A percentile compares a stretch with the other conserved stretches of the same genome.
Evolutionary conservation across 2,888 invertebrate genomes (phyloP).

Genomic region (Netelia fuscicornis): DNA sequence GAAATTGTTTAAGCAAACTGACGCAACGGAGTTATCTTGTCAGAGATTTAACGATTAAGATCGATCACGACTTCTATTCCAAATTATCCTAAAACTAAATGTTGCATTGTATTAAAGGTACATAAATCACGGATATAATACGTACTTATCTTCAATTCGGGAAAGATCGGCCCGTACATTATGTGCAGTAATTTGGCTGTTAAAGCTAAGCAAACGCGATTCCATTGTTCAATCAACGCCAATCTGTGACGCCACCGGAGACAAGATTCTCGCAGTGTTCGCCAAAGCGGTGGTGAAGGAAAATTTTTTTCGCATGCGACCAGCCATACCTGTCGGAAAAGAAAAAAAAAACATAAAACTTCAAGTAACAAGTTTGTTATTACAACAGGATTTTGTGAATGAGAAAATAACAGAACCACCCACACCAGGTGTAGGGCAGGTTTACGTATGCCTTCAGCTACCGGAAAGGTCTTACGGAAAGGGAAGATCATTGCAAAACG

Average conservation of each 20-base stretch:
- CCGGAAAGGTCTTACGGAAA: too few species aligned
- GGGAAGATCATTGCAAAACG: too few species aligned
- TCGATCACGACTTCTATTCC: neutral
- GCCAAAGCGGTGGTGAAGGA: slow-evolving; percentile 98
- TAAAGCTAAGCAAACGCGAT: slow-evolving; percentile 95
- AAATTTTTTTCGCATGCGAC: slow-evolving; percentile 93
- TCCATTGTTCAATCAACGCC: slow-evolving; percentile 97
- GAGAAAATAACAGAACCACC: too few species aligned
- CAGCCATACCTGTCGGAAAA: slow-evolving; percentile 87
- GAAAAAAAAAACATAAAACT: slow-evolving; percentile 35
- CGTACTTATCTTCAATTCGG: slow-evolving; percentile 92
- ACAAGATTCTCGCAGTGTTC: slow-evolving; percentile 96
- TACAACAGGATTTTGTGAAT: too few species aligned
- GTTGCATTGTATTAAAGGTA: neutral
- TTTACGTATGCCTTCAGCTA: too few species aligned
- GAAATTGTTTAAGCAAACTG: too few species aligned
- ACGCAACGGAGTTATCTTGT: too few species aligned
- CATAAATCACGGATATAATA: slow-evolving; percentile 59
- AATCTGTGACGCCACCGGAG: slow-evolving; percentile 97
- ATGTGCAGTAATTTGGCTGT: slow-evolving; percentile 93
- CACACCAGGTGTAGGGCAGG: too few species aligned
- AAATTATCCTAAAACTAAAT: neutral
- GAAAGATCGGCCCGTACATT: slow-evolving; percentile 95
- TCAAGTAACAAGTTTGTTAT: neutral
- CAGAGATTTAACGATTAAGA: too few species aligned